These are phyloP conservation scores for Omphaloscelis lunosa DNA, from an alignment of 2,888 invertebrate genomes.

Conservation along the genomic window DNA sequence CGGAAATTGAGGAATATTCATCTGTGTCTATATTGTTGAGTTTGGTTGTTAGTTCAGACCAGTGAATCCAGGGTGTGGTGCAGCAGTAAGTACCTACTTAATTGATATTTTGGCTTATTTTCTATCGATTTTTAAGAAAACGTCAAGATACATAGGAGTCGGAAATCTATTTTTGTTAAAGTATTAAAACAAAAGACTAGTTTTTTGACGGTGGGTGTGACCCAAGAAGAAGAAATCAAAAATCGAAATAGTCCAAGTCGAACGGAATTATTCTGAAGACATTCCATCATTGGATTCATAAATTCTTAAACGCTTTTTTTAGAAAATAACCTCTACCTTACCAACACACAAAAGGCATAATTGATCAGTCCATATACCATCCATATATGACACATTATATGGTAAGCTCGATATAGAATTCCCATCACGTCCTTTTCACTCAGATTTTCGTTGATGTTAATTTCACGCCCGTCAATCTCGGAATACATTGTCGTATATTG, in stretches of 20 bases:
- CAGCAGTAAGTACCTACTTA: too few species aligned
- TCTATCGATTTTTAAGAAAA: not conserved
- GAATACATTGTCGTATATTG: slow-evolving; percentile 69
- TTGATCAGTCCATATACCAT: slow-evolving; percentile 15
- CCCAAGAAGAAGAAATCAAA: too few species aligned
- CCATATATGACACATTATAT: slow-evolving; percentile 20
- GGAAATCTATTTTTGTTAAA: too few species aligned
- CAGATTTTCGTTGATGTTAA: slow-evolving; percentile 77
- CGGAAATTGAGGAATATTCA: too few species aligned
- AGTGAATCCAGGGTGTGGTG: too few species aligned
- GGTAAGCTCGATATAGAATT: slow-evolving; percentile 56
- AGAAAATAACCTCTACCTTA: not conserved
- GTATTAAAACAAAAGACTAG: too few species aligned
- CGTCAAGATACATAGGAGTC: too few species aligned
- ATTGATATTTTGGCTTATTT: too few species aligned
- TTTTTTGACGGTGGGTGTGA: too few species aligned
- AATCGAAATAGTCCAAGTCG: not conserved
- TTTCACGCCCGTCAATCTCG: slow-evolving; percentile 80
- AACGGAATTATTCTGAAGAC: not conserved
- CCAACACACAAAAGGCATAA: slow-evolving; percentile 23
- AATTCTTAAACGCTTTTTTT: not conserved
- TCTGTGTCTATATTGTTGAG: not conserved
- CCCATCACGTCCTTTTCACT: slow-evolving; percentile 69
- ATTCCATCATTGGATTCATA: not conserved
- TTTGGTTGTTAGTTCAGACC: not conserved